Evolutionary conservation across 2,113 vertebrate genomes (phyloP).

Genomic region (Pelobates fuscus): DNA sequence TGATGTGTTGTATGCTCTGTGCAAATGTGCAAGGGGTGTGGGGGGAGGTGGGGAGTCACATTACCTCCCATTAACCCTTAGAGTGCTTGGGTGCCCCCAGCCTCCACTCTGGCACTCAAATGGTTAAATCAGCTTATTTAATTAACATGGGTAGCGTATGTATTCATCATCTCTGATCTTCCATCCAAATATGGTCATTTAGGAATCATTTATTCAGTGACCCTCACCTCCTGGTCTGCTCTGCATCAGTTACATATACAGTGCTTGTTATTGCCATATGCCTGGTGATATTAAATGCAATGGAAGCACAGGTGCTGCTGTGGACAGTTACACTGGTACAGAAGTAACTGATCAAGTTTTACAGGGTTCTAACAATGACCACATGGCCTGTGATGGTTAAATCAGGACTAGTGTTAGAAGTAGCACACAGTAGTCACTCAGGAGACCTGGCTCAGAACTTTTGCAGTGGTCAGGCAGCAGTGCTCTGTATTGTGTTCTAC

Average conservation of each 20-base stretch:
- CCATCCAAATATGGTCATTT: background rate
- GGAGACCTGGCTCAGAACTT: background rate
- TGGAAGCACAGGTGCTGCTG: background rate
- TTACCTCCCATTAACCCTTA: background rate
- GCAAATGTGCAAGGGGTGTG: background rate
- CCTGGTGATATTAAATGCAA: background rate
- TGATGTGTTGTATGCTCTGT: constrained; percentile 9
- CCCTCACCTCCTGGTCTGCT: too few species aligned
- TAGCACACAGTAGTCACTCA: too few species aligned
- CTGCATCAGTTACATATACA: too few species aligned
- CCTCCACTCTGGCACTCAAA: background rate
- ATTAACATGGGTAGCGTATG: background rate
- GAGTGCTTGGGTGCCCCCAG: background rate
- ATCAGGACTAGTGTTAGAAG: background rate
- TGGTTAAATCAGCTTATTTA: background rate
- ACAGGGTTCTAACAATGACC: background rate
- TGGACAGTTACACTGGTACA: background rate
- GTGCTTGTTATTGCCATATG: too few species aligned
- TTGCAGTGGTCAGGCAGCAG: background rate
- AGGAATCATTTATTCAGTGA: too few species aligned
- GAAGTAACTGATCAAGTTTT: background rate
- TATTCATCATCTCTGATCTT: background rate
- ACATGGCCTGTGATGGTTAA: constrained; percentile 13
- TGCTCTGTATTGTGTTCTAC: background rate
- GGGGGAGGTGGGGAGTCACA: background rate